Evolutionary conservation across 2,888 invertebrate genomes (phyloP).

Genomic region (Mactromeris polynyma): DNA sequence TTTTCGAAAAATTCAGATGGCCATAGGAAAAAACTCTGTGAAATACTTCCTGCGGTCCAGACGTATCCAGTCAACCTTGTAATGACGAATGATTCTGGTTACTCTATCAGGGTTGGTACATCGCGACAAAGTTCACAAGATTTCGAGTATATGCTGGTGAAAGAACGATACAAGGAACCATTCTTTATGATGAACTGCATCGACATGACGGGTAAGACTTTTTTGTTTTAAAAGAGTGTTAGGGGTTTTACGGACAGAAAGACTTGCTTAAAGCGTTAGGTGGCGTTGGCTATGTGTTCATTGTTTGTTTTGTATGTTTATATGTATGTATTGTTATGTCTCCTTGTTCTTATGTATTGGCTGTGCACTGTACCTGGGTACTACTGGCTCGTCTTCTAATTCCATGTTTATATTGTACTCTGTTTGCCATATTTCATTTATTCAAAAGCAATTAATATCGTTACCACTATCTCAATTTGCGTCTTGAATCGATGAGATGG

Average conservation of each 20-base stretch:
- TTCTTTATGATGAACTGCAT: conserved; percentile 52
- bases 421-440: too few species aligned
- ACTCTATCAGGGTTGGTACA: conserved; percentile 24
- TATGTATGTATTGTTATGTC: too few species aligned
- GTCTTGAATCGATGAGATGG: too few species aligned
- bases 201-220: conserved; percentile 19
- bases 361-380: too few species aligned
- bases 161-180: conserved; percentile 37
- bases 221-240: too few species aligned
- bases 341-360: too few species aligned
- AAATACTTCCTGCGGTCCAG: conserved; percentile 20
- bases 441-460: too few species aligned
- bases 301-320: background rate
- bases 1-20: background rate
- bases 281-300: background rate
- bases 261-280: background rate
- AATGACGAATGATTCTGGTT: background rate
- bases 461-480: too few species aligned
- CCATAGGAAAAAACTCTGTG: background rate
- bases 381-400: too few species aligned
- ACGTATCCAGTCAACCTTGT: conserved; percentile 31
- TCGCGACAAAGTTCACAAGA: background rate
- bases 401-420: too few species aligned
- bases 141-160: conserved; percentile 45
- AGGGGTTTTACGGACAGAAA: too few species aligned